Evolutionary conservation across 2,113 vertebrate genomes (phyloP).

Genomic region (Clarias magur): DNA sequence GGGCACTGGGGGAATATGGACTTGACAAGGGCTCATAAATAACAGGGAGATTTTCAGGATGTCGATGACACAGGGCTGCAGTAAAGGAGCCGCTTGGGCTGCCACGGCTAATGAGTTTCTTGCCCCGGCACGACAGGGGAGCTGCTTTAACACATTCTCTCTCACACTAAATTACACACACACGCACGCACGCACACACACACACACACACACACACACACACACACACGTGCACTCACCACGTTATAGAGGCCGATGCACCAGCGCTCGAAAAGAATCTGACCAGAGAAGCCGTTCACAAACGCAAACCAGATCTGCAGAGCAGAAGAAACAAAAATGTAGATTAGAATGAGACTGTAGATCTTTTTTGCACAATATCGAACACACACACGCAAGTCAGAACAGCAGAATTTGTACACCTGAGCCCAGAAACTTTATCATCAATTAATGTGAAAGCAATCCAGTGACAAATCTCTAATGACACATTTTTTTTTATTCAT

Average conservation of each 20-base stretch:
- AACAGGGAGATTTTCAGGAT: slow-evolving; percentile 67
- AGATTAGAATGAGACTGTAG: not conserved
- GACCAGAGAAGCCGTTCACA: slow-evolving; percentile 97
- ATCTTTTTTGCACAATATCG: not conserved
- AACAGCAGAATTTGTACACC: not conserved
- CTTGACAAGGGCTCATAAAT: slow-evolving; percentile 75
- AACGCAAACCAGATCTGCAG: slow-evolving; percentile 98
- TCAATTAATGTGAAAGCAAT: not conserved
- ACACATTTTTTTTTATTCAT: not conserved
- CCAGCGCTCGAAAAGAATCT: slow-evolving; percentile 98
- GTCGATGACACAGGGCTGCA: slow-evolving; percentile 63
- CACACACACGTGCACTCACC: slow-evolving; percentile 79
- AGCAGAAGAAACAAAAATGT: slow-evolving; percentile 50
- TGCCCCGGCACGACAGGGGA: slow-evolving; percentile 49
- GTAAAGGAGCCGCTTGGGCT: slow-evolving; percentile 60
- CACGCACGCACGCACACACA: slow-evolving; percentile 65
- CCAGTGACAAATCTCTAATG: not conserved
- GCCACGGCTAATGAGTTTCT: slow-evolving; percentile 57
- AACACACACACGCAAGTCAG: not conserved
- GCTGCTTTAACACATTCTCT: slow-evolving; percentile 50
- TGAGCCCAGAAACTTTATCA: not conserved
- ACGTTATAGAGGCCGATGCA: slow-evolving; percentile 98
- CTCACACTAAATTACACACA: slow-evolving; percentile 48
- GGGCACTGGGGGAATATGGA: slow-evolving; percentile 65
- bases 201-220: slow-evolving; percentile 55